Evolutionary conservation across 2,888 invertebrate species (phyloP).

Genomic region (Nomada goodeniana): DNA sequence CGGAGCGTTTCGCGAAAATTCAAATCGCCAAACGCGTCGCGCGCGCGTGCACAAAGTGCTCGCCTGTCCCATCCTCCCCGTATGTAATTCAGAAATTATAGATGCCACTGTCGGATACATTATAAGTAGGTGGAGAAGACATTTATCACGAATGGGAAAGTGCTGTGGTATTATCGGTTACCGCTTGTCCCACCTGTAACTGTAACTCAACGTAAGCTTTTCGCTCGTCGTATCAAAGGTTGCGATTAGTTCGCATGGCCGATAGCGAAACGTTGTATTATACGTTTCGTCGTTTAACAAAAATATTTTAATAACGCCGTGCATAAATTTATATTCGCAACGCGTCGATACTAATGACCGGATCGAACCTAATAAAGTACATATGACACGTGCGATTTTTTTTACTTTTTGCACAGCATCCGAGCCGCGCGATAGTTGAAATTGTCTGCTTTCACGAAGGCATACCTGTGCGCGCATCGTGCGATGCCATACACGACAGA

Average conservation of each 20-base stretch:
- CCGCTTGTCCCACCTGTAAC: not conserved
- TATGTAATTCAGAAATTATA: slow-evolving; percentile 14
- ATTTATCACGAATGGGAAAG: slow-evolving; percentile 16
- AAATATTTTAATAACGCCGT: slow-evolving; percentile 3
- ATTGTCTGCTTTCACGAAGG: slow-evolving; percentile 35
- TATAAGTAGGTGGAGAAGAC: slow-evolving; percentile 7
- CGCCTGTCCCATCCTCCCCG: not conserved
- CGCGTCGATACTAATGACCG: not conserved
- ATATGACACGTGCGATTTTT: not conserved
- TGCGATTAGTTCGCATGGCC: not conserved
- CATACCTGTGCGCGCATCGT: slow-evolving; percentile 16
- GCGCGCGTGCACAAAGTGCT: no score
- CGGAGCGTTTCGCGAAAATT: slow-evolving; percentile 21
- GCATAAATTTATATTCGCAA: not conserved
- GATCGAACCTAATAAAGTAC: slow-evolving; percentile 29
- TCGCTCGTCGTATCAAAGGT: not conserved
- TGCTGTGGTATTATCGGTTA: not conserved
- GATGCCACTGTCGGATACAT: not conserved
- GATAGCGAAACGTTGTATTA: not conserved
- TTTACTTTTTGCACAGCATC: slow-evolving; percentile 59
- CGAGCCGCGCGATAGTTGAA: slow-evolving; percentile 18
- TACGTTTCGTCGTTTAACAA: not conserved
- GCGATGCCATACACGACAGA: slow-evolving; percentile 18
- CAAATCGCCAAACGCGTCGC: not conserved
- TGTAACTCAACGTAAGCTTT: not conserved